phyloP scores from a whole-genome alignment of 2,888 invertebrate species.

The Nematopogon swammerdamellus region DNA sequence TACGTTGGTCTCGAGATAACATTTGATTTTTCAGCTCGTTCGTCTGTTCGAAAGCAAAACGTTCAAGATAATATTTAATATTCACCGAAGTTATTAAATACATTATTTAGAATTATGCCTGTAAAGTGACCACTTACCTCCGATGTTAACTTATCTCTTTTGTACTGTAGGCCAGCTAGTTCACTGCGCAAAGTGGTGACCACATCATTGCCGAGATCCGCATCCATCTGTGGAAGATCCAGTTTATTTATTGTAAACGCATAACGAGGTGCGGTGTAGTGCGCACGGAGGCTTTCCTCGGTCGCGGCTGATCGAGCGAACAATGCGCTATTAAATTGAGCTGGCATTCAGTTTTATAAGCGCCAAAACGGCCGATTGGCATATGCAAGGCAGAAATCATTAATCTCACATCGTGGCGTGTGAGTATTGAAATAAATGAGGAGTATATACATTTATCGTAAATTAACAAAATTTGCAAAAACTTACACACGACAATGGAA shows the following conservation, averaged over 20 bases:
- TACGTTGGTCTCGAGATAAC: slow-evolving; percentile 66
- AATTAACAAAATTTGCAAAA: too few species aligned
- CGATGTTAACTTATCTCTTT: slow-evolving; percentile 72
- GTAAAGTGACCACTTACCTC: slow-evolving; percentile 71
- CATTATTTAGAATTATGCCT: too few species aligned
- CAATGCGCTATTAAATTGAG: slow-evolving; percentile 4
- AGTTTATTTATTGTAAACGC: slow-evolving; percentile 1
- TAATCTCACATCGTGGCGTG: slow-evolving; percentile 5
- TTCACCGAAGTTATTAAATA: too few species aligned
- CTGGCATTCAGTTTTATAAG: neutral
- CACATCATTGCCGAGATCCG: slow-evolving; percentile 60
- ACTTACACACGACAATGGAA: neutral
- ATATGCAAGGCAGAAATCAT: slow-evolving; percentile 5
- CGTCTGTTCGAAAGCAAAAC: slow-evolving; percentile 47
- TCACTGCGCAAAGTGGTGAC: slow-evolving; percentile 78
- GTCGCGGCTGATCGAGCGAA: neutral
- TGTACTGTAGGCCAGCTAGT: slow-evolving; percentile 79
- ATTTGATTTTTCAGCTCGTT: slow-evolving; percentile 69
- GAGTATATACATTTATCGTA: too few species aligned
- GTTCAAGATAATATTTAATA: too few species aligned
- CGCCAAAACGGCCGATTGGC: neutral
- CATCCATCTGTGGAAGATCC: slow-evolving; percentile 47
- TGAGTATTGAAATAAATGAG: too few species aligned
- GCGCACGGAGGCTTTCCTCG: neutral
- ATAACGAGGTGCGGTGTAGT: slow-evolving; percentile 2